Evolutionary conservation across 2,888 invertebrate species (phyloP).

Genomic region (Cheilosia vernalis): DNA sequence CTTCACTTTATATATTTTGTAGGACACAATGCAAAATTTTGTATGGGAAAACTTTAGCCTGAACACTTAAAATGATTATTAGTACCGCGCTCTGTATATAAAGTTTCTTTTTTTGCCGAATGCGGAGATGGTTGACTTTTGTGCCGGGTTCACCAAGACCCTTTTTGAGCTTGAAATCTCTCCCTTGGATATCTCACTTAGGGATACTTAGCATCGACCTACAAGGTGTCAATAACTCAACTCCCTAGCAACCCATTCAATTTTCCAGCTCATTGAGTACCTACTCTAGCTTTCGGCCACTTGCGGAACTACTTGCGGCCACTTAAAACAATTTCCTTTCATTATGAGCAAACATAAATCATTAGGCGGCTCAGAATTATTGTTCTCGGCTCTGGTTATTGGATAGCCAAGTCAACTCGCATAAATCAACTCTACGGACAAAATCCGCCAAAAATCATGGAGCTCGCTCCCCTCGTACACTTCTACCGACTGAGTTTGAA

Average conservation of each 20-base stretch:
- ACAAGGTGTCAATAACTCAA: not conserved
- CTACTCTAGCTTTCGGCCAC: not conserved
- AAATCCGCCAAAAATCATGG: slow-evolving; percentile 59
- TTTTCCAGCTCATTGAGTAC: not conserved
- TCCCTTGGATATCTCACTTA: too few species aligned
- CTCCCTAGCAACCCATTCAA: slow-evolving; percentile 23
- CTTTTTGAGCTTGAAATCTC: too few species aligned
- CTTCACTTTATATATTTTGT: too few species aligned
- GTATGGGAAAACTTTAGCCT: too few species aligned
- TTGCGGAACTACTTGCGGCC: slow-evolving; percentile 8
- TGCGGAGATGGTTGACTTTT: too few species aligned
- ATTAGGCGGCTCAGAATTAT: slow-evolving; percentile 37
- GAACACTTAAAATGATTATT: too few species aligned
- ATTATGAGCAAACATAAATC: slow-evolving; percentile 56
- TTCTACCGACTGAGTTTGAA: not conserved
- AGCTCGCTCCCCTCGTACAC: not conserved
- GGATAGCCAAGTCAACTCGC: slow-evolving; percentile 17
- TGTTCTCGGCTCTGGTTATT: slow-evolving; percentile 23
- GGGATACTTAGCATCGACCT: not conserved
- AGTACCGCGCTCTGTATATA: too few species aligned
- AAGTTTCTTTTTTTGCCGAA: too few species aligned
- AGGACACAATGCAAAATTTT: too few species aligned
- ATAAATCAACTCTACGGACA: slow-evolving; percentile 60
- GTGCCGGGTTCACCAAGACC: too few species aligned
- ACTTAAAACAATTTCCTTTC: slow-evolving; percentile 60